Percentiles rank a stretch among this genome's conserved stretches.
These are phyloP conservation scores for Bombyx mori DNA, from an alignment of 1,140 invertebrate species.

Conservation along the genomic window ASM3026992v2 NC_085125.1:6340501-6341000, in stretches of 20 bases:
- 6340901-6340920: conserved; percentile 87
- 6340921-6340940: conserved; percentile 96
- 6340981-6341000: conserved; percentile 93
- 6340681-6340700: conserved; percentile 93
- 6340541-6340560: conserved; percentile 78
- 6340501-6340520: conserved; percentile 86
- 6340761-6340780: conserved; percentile 94
- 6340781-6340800: conserved; percentile 93
- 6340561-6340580: conserved; percentile 84
- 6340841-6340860: conserved; percentile 92
- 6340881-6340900: conserved; percentile 87
- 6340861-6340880: conserved; percentile 89
- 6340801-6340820: conserved; percentile 92
- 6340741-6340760: conserved; percentile 96
- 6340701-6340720: conserved; percentile 93
- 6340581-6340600: conserved; percentile 85
- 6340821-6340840: conserved; percentile 95
- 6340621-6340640: conserved; percentile 91
- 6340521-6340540: conserved; percentile 78
- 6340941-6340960: conserved; percentile 90
- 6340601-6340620: conserved; percentile 88
- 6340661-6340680: conserved; percentile 92
- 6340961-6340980: conserved; percentile 94
- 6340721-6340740: conserved; percentile 92
- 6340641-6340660: conserved; percentile 80